phyloP scores from a whole-genome alignment of 2,888 invertebrate genomes.

The Andrena camellia region DNA sequence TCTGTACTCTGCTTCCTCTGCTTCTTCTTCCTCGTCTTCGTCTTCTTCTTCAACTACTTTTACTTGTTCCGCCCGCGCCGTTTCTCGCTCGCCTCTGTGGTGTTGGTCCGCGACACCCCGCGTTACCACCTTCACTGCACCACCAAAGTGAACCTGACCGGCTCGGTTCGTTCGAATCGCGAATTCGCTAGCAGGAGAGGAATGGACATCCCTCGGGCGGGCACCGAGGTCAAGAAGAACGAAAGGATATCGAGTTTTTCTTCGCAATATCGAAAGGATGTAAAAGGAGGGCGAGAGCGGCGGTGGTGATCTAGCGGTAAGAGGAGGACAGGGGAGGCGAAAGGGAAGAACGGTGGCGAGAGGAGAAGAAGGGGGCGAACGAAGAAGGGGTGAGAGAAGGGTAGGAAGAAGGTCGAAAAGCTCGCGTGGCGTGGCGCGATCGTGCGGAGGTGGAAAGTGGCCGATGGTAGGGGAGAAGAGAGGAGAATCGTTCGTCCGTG shows the following conservation, averaged over 20 bases:
- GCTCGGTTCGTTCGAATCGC: background rate
- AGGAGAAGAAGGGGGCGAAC: constrained; percentile 18
- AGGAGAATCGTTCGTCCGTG: constrained; percentile 61
- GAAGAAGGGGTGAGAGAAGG: constrained; percentile 40
- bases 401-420: constrained; percentile 56
- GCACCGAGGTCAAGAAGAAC: background rate
- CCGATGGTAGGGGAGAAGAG: constrained; percentile 57
- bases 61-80: background rate
- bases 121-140: constrained; percentile 55
- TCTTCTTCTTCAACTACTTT: constrained; percentile 18
- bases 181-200: background rate
- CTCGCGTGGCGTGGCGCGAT: constrained; percentile 46
- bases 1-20: constrained; percentile 58
- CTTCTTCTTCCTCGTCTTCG: constrained; percentile 59
- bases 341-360: constrained; percentile 4
- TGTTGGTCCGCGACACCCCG: constrained; percentile 57
- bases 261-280: background rate
- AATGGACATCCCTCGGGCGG: background rate
- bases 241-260: background rate
- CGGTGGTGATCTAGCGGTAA: background rate
- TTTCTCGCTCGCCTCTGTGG: constrained; percentile 41
- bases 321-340: background rate
- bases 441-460: constrained; percentile 65
- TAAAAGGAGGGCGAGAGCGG: background rate
- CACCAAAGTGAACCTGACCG: constrained; percentile 35